phyloP scores from a whole-genome alignment of 2,888 invertebrate species.

The Urechis unicinctus region DNA sequence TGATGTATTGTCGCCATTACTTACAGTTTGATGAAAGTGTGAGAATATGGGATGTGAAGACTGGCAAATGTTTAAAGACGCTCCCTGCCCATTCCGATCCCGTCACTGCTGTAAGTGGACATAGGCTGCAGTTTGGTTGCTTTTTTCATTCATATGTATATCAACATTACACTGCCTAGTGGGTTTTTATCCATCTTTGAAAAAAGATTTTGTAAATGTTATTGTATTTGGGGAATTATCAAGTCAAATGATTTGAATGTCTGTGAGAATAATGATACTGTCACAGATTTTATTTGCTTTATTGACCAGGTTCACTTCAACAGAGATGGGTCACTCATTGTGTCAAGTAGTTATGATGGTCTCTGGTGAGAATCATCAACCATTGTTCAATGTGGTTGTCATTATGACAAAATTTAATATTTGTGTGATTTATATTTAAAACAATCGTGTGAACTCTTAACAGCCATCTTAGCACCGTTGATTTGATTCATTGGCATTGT shows the following conservation, averaged over 20 bases:
- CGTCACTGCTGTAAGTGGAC: slow-evolving; percentile 75
- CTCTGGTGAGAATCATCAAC: slow-evolving; percentile 72
- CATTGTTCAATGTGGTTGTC: not conserved
- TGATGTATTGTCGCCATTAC: not conserved
- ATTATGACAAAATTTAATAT: not conserved
- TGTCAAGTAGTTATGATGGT: slow-evolving; percentile 98
- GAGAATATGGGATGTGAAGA: slow-evolving; percentile 95
- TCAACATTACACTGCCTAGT: too few relatives aligned
- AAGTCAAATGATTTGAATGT: too few relatives aligned
- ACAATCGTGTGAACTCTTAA: not conserved
- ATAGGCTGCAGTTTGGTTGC: too few relatives aligned
- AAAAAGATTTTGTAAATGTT: too few relatives aligned
- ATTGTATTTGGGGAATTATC: too few relatives aligned
- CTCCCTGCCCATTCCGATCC: slow-evolving; percentile 99
- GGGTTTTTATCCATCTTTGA: too few relatives aligned
- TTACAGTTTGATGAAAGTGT: slow-evolving; percentile 93
- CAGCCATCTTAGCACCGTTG: not conserved
- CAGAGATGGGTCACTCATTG: slow-evolving; percentile 95
- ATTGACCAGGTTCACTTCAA: slow-evolving; percentile 88
- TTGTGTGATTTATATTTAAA: not conserved
- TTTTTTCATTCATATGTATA: too few relatives aligned
- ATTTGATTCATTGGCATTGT: not conserved
- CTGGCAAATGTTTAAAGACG: slow-evolving; percentile 96
- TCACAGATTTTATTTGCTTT: too few relatives aligned
- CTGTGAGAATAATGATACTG: too few relatives aligned